These are phyloP conservation scores for Meloidogyne exigua DNA, from an alignment of 1,140 invertebrate species.

Conservation along the genomic window DNA sequence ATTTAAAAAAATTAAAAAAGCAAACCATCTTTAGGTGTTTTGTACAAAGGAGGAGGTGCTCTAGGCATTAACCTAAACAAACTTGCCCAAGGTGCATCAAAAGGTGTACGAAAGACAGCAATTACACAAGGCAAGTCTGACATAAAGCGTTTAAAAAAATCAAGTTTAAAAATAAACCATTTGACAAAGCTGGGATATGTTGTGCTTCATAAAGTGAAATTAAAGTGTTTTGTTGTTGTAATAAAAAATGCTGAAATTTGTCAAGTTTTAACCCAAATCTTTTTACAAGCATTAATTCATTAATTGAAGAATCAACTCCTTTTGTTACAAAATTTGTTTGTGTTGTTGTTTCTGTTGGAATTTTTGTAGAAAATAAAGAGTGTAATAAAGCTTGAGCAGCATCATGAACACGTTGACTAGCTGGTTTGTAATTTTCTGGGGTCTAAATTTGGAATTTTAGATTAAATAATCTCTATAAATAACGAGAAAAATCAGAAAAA, in stretches of 20 bases:
- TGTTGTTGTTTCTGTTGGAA: background rate
- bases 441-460: conserved; percentile 23
- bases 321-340: background rate
- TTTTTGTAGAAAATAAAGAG: conserved; percentile 46
- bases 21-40: conserved; percentile 15
- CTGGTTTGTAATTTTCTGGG: conserved; percentile 56
- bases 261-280: conserved; percentile 54
- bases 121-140: conserved; percentile 49
- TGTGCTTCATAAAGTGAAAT: conserved; percentile 56
- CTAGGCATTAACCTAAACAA: conserved; percentile 40
- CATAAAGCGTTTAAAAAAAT: background rate
- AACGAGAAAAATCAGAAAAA: background rate
- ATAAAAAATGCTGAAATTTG: conserved; percentile 56
- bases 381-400: conserved; percentile 55
- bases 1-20: background rate
- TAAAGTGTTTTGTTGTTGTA: conserved; percentile 52
- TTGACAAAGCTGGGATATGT: conserved; percentile 46
- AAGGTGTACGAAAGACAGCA: conserved; percentile 47
- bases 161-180: conserved; percentile 25
- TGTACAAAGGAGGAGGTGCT: background rate
- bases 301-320: conserved; percentile 31
- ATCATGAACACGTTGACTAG: conserved; percentile 56
- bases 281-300: conserved; percentile 47
- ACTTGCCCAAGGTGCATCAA: conserved; percentile 34
- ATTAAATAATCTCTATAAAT: too few relatives aligned